Evolutionary conservation across 2,888 invertebrate genomes (phyloP).

Genomic region (Calameuta filiformis): DNA sequence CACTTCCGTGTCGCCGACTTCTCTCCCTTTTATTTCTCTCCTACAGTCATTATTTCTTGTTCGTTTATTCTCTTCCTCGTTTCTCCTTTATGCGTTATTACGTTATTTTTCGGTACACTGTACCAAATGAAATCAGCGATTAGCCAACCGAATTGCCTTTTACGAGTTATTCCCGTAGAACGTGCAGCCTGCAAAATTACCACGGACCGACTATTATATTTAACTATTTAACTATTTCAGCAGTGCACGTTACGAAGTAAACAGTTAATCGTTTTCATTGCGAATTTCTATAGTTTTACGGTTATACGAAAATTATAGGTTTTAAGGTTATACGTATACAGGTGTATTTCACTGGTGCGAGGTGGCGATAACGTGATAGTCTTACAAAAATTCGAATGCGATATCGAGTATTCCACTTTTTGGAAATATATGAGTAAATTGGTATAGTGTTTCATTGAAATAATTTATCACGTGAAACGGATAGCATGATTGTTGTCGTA

Average conservation of each 20-base stretch:
- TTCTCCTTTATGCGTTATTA: not conserved
- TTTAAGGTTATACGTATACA: not conserved
- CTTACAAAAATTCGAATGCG: not conserved
- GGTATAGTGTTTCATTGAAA: not conserved
- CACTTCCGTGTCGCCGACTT: conserved; percentile 21
- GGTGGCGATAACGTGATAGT: not conserved
- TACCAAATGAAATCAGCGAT: not conserved
- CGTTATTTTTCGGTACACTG: not conserved
- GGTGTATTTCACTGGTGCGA: not conserved
- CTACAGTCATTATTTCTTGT: not conserved
- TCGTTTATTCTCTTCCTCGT: not conserved
- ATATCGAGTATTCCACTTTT: not conserved
- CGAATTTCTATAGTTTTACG: not conserved
- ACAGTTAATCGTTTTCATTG: not conserved
- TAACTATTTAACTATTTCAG: not conserved
- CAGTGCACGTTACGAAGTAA: not conserved
- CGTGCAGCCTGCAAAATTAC: not conserved
- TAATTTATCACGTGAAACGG: not conserved
- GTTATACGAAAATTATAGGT: not conserved
- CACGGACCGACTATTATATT: not conserved
- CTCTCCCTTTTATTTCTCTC: conserved; percentile 6
- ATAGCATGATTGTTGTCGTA: not conserved
- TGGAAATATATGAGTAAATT: not conserved
- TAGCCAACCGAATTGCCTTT: not conserved
- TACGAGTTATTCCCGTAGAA: not conserved